A percentile compares a stretch with the other conserved stretches of the same genome.
Conservation (phyloP, 1,140 invertebrate species). For the Drosophila arawakana region DNA sequence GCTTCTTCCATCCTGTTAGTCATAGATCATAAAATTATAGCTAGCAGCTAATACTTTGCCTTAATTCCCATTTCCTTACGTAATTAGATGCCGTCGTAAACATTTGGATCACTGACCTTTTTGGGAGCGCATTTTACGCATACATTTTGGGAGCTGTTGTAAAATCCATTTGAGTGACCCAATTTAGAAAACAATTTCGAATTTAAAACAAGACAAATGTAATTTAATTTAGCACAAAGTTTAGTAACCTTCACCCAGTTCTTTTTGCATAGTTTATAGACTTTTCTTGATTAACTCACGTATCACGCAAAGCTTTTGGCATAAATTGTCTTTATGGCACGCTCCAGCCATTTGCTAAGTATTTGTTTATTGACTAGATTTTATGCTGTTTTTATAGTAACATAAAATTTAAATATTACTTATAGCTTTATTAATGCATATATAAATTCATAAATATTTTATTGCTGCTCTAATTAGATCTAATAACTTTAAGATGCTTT, state of each 20-base stretch:
- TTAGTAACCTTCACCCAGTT: slow-evolving; percentile 2
- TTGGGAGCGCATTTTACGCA: neutral
- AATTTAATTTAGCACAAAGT: neutral
- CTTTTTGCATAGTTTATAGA: neutral
- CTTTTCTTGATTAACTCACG: too few relatives aligned
- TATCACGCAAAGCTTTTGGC: neutral
- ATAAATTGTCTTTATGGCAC: too few relatives aligned
- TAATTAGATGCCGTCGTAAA: slow-evolving; percentile 9
- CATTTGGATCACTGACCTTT: slow-evolving; percentile 15
- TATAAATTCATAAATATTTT: too few relatives aligned
- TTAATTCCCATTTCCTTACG: slow-evolving; percentile 3
- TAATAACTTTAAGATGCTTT: too few relatives aligned
- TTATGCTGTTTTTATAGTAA: too few relatives aligned
- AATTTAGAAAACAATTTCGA: neutral
- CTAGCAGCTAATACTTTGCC: neutral
- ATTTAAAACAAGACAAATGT: too few relatives aligned
- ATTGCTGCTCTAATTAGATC: too few relatives aligned
- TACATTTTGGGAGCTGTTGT: neutral
- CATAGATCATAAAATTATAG: slow-evolving; percentile 15
- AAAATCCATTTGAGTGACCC: slow-evolving; percentile 4
- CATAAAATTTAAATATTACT: too few relatives aligned
- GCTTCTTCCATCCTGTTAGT: slow-evolving; percentile 3
- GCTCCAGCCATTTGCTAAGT: too few relatives aligned
- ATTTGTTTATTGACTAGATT: too few relatives aligned
- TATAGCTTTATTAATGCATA: too few relatives aligned